Evolutionary conservation across 2,888 invertebrate genomes (phyloP).

Genomic region (Acronicta alni): DNA sequence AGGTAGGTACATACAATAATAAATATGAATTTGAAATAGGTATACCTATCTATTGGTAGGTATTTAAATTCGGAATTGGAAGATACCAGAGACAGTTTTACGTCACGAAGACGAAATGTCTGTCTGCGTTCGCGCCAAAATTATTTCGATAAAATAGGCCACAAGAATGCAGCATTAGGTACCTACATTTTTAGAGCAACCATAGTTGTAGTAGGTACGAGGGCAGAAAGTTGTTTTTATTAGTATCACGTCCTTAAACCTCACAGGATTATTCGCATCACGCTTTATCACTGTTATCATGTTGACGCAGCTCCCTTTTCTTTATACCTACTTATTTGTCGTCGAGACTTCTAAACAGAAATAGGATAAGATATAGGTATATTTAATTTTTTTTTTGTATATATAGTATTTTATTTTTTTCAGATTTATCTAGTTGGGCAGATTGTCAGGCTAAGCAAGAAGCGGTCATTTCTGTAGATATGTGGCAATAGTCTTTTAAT

Average conservation of each 20-base stretch:
- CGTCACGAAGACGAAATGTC: slow-evolving; percentile 4
- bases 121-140: slow-evolving; percentile 4
- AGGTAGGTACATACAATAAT: no score
- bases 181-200: slow-evolving; percentile 23
- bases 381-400: no score
- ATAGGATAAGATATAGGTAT: slow-evolving; percentile 16
- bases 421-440: no score
- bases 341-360: slow-evolving; percentile 17
- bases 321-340: slow-evolving; percentile 45
- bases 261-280: slow-evolving; percentile 63
- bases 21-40: no score
- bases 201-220: slow-evolving; percentile 45
- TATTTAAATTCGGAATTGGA: slow-evolving; percentile 19
- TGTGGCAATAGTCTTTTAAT: no score
- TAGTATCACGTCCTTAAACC: slow-evolving; percentile 59
- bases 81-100: slow-evolving; percentile 10
- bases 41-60: no score
- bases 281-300: slow-evolving; percentile 68
- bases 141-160: slow-evolving; percentile 19
- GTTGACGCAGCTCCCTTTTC: slow-evolving; percentile 45
- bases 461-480: no score
- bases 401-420: no score
- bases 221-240: slow-evolving; percentile 53
- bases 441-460: no score
- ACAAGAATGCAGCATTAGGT: neutral